Conservation (phyloP, 1,140 invertebrate species). For the Teleogryllus occipitalis region DNA sequence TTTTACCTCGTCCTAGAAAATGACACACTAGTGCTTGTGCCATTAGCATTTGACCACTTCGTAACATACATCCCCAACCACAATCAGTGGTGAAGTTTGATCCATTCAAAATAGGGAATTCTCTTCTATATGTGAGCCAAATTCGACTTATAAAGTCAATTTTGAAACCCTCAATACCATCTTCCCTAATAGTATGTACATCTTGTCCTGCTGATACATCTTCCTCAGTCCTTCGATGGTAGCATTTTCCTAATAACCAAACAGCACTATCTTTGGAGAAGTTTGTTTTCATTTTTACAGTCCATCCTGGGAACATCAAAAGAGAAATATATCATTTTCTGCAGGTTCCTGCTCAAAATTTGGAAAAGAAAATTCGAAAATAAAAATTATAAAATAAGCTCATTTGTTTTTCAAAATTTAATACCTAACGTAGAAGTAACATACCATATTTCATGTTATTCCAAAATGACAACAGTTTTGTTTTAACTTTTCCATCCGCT, state of each 20-base stretch:
- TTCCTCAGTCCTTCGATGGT: slow-evolving; percentile 55
- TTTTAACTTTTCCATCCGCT: slow-evolving; percentile 69
- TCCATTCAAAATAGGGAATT: slow-evolving; percentile 68
- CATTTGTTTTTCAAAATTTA: not conserved
- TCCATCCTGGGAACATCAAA: slow-evolving; percentile 46
- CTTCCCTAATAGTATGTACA: slow-evolving; percentile 33
- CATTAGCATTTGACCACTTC: slow-evolving; percentile 81
- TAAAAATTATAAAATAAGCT: not conserved
- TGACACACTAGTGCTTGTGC: slow-evolving; percentile 69
- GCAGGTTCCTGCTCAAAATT: slow-evolving; percentile 25
- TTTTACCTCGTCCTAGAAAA: slow-evolving; percentile 61
- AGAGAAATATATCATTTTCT: slow-evolving; percentile 7
- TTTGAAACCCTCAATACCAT: slow-evolving; percentile 65
- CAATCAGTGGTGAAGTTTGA: slow-evolving; percentile 72
- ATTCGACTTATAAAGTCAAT: slow-evolving; percentile 65
- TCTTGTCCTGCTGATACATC: slow-evolving; percentile 28
- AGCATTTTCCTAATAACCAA: slow-evolving; percentile 71
- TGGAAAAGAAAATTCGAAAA: slow-evolving; percentile 16
- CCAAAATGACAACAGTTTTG: slow-evolving; percentile 74
- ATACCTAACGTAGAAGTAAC: slow-evolving; percentile 19
- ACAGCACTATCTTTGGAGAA: slow-evolving; percentile 81
- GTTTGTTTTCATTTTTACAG: slow-evolving; percentile 68
- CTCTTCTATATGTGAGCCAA: slow-evolving; percentile 75
- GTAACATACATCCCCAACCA: slow-evolving; percentile 84
- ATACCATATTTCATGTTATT: slow-evolving; percentile 83